Conservation (phyloP, 2,113 vertebrate species). For the Limanda limanda region DNA sequence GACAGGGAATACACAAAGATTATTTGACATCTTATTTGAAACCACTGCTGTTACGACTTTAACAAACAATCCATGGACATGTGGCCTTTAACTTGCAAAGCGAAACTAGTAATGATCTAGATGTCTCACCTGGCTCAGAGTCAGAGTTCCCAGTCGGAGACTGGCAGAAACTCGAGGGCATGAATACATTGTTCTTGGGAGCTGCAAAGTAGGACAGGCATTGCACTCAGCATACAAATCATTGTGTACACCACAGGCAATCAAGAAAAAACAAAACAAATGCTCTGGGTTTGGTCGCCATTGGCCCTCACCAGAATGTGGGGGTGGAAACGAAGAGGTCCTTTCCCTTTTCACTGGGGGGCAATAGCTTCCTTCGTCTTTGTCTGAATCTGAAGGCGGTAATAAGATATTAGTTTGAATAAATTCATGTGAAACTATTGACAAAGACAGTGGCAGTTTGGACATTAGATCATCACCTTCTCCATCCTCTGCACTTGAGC, state of each 20-base stretch:
- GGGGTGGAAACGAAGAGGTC: slow-evolving; percentile 93
- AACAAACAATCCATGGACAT: neutral
- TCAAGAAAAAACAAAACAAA: slow-evolving; percentile 26
- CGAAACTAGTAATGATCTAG: slow-evolving; percentile 29
- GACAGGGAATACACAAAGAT: neutral
- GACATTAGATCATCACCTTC: slow-evolving; percentile 85
- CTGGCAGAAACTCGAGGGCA: slow-evolving; percentile 95
- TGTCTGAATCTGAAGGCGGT: slow-evolving; percentile 89
- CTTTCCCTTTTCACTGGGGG: slow-evolving; percentile 96
- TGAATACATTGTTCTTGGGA: slow-evolving; percentile 97
- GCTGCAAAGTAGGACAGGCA: slow-evolving; percentile 80
- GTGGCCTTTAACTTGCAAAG: slow-evolving; percentile 17
- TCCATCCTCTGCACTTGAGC: slow-evolving; percentile 95
- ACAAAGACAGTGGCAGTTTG: neutral
- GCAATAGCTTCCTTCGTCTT: slow-evolving; percentile 92
- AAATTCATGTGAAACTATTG: neutral
- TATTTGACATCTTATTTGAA: neutral
- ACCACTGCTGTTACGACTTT: neutral
- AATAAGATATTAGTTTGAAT: slow-evolving; percentile 12
- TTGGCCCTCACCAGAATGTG: slow-evolving; percentile 91
- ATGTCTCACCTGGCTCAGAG: slow-evolving; percentile 91
- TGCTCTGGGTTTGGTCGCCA: slow-evolving; percentile 43
- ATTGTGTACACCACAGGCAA: slow-evolving; percentile 52
- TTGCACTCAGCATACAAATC: slow-evolving; percentile 72
- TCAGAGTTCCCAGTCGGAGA: slow-evolving; percentile 93